Conservation (phyloP, 2,797 vertebrate species). For the Arctocebus calabarensis region DNA sequence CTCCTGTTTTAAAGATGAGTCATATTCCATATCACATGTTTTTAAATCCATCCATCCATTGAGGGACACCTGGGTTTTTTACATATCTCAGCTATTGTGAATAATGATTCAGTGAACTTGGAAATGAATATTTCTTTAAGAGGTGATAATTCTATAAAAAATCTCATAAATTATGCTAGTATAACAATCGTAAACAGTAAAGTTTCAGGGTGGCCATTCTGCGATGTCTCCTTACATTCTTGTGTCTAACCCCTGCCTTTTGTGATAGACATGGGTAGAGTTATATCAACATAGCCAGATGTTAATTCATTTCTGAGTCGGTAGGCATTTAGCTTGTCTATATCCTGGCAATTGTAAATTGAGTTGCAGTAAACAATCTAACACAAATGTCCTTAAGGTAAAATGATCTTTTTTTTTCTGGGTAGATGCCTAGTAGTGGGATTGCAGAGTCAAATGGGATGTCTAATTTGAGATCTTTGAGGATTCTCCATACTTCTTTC, state of each 20-base stretch:
- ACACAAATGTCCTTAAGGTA: no score
- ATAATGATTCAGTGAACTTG: not conserved
- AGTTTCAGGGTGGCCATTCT: not conserved
- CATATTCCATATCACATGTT: not conserved
- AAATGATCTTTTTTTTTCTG: no score
- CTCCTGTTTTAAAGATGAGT: not conserved
- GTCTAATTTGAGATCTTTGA: no score
- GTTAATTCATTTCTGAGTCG: no score
- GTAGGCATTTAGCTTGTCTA: no score
- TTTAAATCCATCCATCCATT: not conserved
- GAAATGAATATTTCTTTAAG: not conserved
- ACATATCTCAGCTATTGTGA: not conserved
- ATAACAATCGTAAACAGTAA: not conserved
- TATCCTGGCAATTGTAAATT: no score
- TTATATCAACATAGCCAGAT: not conserved
- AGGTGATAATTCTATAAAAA: not conserved
- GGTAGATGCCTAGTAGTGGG: no score
- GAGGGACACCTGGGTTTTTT: not conserved
- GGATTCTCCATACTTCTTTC: no score
- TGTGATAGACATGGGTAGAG: fast-evolving
- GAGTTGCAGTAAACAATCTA: no score
- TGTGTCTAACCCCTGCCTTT: not conserved
- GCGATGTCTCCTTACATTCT: not conserved
- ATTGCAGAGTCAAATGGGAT: no score
- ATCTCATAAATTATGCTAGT: not conserved